Evolutionary conservation across 2,888 invertebrate genomes (phyloP), one percentile per base, ranked within the genome.

Genomic region (Amiota communis): DNA sequence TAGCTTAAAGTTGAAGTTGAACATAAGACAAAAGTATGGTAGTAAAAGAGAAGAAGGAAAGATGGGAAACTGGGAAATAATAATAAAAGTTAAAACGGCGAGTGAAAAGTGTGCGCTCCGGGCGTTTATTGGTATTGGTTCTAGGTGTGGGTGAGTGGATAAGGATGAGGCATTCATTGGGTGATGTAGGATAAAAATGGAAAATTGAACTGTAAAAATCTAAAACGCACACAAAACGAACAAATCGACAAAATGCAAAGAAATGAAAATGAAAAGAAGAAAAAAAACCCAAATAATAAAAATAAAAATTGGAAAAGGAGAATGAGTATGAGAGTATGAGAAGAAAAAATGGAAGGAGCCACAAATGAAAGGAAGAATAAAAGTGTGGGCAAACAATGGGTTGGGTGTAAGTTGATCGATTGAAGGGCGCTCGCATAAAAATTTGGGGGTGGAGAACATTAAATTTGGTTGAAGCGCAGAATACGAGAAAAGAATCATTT

Each of bases 1-100:
- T 80, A 77, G 81, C 79, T 74, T 76, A 85, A 81, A 85, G 86
- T 81, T 76, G 78, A 59, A 59, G 59, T 80, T 82, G 81, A 59
- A 72, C 53, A 53, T 15, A 23, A 67, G 10, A 57, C n/a, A 57
- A 36, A 36, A 36, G 36, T 36, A 6, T 36, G 6, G 8, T 36
- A 36, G 36, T 23, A 36, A 6, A 10, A 53, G 53, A 53, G 53
- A 15, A 0, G 8, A 53, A 53, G 15, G 13, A 53, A 53, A 53
- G 48, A 70, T 51, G 65, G 57, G 56, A 65, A 72, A 64, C 46
- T 46, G 36, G 51, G 46, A 46, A 57, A 63, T 61, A 71, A 63
- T 61, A 71, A 72, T 72, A 72, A 65, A 64, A 72, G 65, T 57
- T 59, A 57, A 59, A 70, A 70, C 47, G 57, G 46, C 47, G 59